phyloP scores from a whole-genome alignment of 2,113 vertebrate genomes.

The Lepus timidus region DNA sequence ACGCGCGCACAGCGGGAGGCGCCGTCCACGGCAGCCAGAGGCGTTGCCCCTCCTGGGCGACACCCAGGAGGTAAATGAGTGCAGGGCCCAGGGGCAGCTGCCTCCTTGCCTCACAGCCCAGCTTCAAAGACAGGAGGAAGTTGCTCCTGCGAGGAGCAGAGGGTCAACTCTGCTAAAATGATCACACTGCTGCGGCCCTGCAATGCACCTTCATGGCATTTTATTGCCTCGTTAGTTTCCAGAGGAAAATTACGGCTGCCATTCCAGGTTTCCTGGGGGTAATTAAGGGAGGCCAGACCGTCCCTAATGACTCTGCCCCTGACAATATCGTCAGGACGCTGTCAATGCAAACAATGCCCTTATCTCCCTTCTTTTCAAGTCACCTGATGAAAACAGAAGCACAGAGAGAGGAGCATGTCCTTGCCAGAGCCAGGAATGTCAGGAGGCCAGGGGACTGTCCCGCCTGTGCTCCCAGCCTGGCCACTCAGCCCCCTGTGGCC shows the following conservation, averaged over 20 bases:
- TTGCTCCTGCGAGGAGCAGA: background rate
- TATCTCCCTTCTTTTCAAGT: slow-evolving; percentile 95
- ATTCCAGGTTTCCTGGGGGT: slow-evolving; percentile 83
- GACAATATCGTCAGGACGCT: slow-evolving; percentile 93
- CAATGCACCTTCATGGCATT: slow-evolving; percentile 56
- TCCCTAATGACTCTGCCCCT: slow-evolving; percentile 90
- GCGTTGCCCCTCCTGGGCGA: too few relatives aligned
- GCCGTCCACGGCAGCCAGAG: slow-evolving; percentile 29
- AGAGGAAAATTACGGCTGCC: slow-evolving; percentile 82
- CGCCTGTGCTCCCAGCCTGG: slow-evolving; percentile 75
- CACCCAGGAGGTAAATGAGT: background rate
- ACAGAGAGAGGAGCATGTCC: slow-evolving; percentile 93
- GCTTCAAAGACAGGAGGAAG: slow-evolving; percentile 66
- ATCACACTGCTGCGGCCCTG: slow-evolving; percentile 67
- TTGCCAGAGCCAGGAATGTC: slow-evolving; percentile 94
- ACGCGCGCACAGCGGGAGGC: background rate
- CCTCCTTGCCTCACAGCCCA: slow-evolving; percentile 21
- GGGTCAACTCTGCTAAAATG: slow-evolving; percentile 63
- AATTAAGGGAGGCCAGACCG: slow-evolving; percentile 88
- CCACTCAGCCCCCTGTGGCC: background rate
- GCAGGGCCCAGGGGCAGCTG: slow-evolving; percentile 60
- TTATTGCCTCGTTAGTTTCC: slow-evolving; percentile 80
- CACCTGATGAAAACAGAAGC: slow-evolving; percentile 94
- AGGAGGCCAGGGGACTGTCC: slow-evolving; percentile 90
- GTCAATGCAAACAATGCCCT: slow-evolving; percentile 94